These are phyloP conservation scores for Amphipoea lucens DNA, from an alignment of 2,888 invertebrate genomes.

Conservation along the genomic window DNA sequence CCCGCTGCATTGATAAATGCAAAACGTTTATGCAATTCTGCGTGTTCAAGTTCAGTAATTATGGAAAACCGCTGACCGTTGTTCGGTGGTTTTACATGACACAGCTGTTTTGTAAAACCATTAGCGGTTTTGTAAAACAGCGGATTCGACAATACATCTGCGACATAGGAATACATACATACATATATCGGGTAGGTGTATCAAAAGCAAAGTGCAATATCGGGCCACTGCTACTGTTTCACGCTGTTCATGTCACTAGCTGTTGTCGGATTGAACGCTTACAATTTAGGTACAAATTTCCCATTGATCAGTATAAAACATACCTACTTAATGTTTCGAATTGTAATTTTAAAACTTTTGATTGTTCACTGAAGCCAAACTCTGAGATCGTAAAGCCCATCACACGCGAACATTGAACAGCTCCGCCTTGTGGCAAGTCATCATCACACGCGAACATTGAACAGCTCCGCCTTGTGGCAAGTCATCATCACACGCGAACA, in stretches of 20 bases:
- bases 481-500: not conserved
- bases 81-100: too few species aligned
- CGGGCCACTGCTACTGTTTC: not conserved
- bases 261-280: not conserved
- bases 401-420: too few species aligned
- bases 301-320: not conserved
- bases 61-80: too few species aligned
- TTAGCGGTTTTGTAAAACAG: too few species aligned
- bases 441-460: not conserved
- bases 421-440: too few species aligned
- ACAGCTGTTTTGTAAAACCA: too few species aligned
- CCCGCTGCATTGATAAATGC: too few species aligned
- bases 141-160: too few species aligned
- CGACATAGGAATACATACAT: too few species aligned
- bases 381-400: not conserved
- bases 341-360: not conserved
- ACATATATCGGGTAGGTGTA: not conserved
- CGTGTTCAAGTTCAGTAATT: too few species aligned
- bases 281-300: not conserved
- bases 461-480: too few species aligned
- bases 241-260: not conserved
- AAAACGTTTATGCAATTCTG: too few species aligned
- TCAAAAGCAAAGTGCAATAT: not conserved
- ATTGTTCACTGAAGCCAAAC: not conserved
- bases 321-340: not conserved